These are phyloP conservation scores for Lathronympha strigana DNA, from an alignment of 2,888 invertebrate genomes.

Conservation along the genomic window DNA sequence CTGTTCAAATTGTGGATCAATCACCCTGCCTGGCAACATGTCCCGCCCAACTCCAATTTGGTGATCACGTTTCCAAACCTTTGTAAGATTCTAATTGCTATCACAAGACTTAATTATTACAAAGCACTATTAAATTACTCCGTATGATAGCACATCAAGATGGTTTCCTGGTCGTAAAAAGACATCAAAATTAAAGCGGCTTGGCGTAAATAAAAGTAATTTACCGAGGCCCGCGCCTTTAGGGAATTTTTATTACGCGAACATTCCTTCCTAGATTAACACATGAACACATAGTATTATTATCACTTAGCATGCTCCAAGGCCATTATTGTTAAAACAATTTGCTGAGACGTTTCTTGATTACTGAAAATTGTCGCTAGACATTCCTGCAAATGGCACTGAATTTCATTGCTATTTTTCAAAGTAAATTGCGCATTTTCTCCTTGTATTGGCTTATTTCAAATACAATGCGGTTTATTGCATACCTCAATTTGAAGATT, in stretches of 20 bases:
- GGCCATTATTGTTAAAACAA: conserved; percentile 38
- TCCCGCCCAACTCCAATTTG: too few relatives aligned
- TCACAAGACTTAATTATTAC: conserved; percentile 11
- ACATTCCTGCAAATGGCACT: conserved; percentile 25
- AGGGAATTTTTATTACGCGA: conserved; percentile 67
- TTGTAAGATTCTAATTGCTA: too few relatives aligned
- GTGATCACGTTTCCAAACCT: too few relatives aligned
- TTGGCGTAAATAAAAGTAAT: conserved; percentile 64
- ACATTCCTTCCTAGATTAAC: conserved; percentile 54
- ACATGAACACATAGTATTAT: conserved; percentile 60
- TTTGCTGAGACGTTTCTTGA: conserved; percentile 40
- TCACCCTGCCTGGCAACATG: too few relatives aligned
- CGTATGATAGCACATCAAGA: conserved; percentile 29
- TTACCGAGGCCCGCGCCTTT: conserved; percentile 57
- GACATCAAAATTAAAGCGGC: conserved; percentile 56
- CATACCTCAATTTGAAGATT: too few relatives aligned
- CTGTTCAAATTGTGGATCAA: too few relatives aligned
- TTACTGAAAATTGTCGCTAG: conserved; percentile 39
- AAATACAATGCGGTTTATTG: too few relatives aligned
- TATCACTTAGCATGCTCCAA: conserved; percentile 46
- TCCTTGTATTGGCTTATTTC: conserved; percentile 4
- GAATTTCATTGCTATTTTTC: conserved; percentile 8
- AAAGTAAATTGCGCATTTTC: conserved; percentile 1
- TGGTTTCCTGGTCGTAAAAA: conserved; percentile 40
- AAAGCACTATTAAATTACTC: conserved; percentile 33